Conservation (phyloP, 2,888 invertebrate species). For the Lasioglossum malachurum region DNA sequence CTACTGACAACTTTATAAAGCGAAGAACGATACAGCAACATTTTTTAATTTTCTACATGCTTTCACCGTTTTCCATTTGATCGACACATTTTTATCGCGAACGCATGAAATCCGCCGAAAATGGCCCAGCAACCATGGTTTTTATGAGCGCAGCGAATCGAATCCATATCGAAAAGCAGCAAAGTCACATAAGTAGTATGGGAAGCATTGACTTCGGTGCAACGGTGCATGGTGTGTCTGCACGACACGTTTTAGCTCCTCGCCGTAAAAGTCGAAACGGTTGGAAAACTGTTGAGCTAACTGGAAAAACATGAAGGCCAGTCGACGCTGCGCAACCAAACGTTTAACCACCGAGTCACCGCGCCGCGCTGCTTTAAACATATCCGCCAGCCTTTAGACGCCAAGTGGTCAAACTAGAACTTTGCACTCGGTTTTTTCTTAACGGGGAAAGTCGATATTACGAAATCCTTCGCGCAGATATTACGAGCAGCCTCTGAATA, state of each 20-base stretch:
- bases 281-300: neutral
- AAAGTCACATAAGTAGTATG: neutral
- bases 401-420: neutral
- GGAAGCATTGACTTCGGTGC: neutral
- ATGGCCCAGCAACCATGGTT: neutral
- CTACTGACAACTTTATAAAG: neutral
- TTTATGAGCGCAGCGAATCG: neutral
- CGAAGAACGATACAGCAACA: neutral
- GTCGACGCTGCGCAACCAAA: conserved; percentile 2
- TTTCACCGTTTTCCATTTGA: neutral
- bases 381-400: neutral
- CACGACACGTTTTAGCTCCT: neutral
- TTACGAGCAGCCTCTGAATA: neutral
- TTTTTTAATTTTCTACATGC: neutral
- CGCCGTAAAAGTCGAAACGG: conserved; percentile 6
- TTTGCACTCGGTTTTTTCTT: neutral
- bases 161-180: neutral
- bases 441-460: conserved; percentile 6
- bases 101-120: neutral
- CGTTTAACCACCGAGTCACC: neutral
- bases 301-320: neutral
- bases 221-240: neutral
- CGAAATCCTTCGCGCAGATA: neutral
- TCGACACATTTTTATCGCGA: neutral
- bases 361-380: neutral